These are phyloP conservation scores for Julus scandinavius DNA, from an alignment of 2,888 invertebrate species.

Conservation along the genomic window DNA sequence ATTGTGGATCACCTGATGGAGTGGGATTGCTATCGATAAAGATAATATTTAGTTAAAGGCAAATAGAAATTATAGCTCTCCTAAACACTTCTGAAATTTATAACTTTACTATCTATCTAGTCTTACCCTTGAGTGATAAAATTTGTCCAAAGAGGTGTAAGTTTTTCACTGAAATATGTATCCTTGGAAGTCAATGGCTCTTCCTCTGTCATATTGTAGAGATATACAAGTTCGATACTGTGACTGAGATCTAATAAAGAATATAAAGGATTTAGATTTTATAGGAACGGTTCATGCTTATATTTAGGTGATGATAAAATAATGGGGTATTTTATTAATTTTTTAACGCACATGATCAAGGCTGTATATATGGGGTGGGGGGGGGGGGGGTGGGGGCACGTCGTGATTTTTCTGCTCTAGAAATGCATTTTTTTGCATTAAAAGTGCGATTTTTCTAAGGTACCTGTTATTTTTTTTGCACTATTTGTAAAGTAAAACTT, in stretches of 20 bases:
- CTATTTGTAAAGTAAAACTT: no score
- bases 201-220: constrained; percentile 29
- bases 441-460: no score
- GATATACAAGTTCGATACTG: constrained; percentile 45
- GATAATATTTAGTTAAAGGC: neutral
- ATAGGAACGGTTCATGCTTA: no score
- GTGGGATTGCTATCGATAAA: constrained; percentile 18
- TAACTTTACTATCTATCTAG: neutral
- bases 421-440: no score
- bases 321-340: no score
- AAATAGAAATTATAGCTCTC: neutral
- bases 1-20: neutral
- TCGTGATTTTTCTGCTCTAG: no score
- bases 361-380: no score
- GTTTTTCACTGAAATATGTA: neutral
- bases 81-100: neutral
- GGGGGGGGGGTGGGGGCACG: no score
- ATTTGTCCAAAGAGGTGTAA: constrained; percentile 40
- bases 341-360: no score
- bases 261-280: neutral
- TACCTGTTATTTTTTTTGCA: no score
- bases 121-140: constrained; percentile 49
- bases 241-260: constrained; percentile 22
- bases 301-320: no score
- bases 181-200: constrained; percentile 19